Evolutionary conservation across 1,140 invertebrate species (phyloP).

Genomic region (Hirudo medicinalis): DNA sequence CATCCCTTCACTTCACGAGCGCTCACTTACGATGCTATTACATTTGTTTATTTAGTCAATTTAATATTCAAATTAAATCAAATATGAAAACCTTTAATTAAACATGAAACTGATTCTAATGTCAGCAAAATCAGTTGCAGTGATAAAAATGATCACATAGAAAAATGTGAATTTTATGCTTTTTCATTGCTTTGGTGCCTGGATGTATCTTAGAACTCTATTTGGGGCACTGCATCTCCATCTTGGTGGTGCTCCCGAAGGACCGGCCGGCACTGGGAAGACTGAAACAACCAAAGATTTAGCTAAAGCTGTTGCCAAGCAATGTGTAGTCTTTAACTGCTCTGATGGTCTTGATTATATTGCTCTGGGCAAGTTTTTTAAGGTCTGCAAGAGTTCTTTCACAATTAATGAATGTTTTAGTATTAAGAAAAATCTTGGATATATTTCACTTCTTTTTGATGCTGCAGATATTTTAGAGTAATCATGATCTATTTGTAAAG

Average conservation of each 20-base stretch:
- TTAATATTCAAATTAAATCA: no score
- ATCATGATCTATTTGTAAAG: no score
- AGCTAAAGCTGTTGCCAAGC: constrained; percentile 85
- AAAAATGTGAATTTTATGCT: no score
- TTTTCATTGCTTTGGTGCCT: no score
- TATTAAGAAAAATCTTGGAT: no score
- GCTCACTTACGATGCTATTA: neutral
- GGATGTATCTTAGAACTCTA: constrained; percentile 48
- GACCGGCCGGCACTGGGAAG: constrained; percentile 86
- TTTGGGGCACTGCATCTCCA: constrained; percentile 82
- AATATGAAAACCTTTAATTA: no score
- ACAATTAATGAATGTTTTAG: neutral
- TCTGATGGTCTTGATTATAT: constrained; percentile 84
- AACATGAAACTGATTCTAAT: no score
- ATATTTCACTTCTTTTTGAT: no score
- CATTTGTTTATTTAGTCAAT: neutral
- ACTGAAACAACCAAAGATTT: constrained; percentile 92
- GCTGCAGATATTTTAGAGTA: no score
- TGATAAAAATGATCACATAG: no score
- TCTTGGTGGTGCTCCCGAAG: constrained; percentile 73
- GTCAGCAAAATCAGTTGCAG: no score
- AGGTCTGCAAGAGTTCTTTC: constrained; percentile 54
- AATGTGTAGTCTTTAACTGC: constrained; percentile 92
- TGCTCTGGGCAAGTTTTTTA: constrained; percentile 87
- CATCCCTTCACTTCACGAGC: neutral